Base-by-base conservation (phyloP, 2,888 invertebrate genomes). In the Cheilosia variabilis region DNA sequence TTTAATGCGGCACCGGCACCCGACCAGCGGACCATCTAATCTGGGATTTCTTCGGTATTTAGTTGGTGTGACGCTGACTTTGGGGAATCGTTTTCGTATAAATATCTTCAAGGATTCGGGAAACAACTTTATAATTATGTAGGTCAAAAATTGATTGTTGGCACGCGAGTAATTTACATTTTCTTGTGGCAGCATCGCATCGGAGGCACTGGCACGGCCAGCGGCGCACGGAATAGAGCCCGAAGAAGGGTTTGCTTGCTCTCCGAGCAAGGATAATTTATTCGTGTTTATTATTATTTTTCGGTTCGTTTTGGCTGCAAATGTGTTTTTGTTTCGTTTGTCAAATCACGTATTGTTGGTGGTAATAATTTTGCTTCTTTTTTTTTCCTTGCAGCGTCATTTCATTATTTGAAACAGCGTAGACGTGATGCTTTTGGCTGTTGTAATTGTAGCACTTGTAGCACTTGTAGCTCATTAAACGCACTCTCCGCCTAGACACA, bases 71-170 rank as follows among this genome's bases (percentile, higher is more conserved):
- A 65, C 63, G 58, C 15, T 45, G n/a, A 31, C 27, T 27, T 27
- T 27, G 27, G 22, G 15, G 41, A 50, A 37, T 75, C 65, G 43
- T 60, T 58, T 58, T 52, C 37, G 63, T 53, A 27, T 6, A 24
- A 24, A 27, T 6, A 27, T 41, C n/a, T 57, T 62, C 31, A 78
- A 90, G 88, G 90, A 83, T 78, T 52, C 71, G 60, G 76, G 76
- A 72, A 72, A 86, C 86, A 81, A 73, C 86, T 86, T 81, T 76
- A 57, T 91, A 91, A 90, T 91, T 91, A 90, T 91, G 90, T 91
- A 89, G 91, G 91, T 91, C 91, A 91, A 89, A 90, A 91, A 90
- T 90, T 90, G 90, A 90, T 90, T 90, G 90, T 91, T 90, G 91
- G 90, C 90, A 90, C 91, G 91, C 91, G 89, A 89, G 71, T 86